Percentiles rank a stretch among this genome's conserved stretches.
Conservation (phyloP, 2,888 invertebrate species). For the Nebria salina region DNA sequence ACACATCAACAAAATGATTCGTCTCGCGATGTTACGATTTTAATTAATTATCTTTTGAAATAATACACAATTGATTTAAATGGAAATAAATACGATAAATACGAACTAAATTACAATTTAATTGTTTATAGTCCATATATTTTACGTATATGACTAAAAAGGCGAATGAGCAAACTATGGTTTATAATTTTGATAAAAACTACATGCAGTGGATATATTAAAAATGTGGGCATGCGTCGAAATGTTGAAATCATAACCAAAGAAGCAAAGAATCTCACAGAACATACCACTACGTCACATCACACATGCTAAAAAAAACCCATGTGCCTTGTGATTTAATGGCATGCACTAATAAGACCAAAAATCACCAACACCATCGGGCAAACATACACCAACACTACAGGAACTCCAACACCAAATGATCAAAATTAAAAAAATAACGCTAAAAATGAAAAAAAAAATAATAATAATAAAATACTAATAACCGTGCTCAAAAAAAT, state of each 20-base stretch:
- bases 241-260: conserved; percentile 38
- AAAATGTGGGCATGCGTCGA: not conserved
- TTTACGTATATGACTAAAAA: no score
- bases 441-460: conserved; percentile 1
- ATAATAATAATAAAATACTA: no score
- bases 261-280: conserved; percentile 57
- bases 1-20: no score
- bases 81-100: no score
- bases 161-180: no score
- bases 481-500: not conserved
- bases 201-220: not conserved
- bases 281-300: conserved; percentile 64
- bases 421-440: conserved; percentile 3
- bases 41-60: no score
- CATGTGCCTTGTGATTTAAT: conserved; percentile 59
- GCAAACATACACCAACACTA: conserved; percentile 7
- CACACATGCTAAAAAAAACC: conserved; percentile 56
- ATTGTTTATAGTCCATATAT: no score
- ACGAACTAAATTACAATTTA: no score
- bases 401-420: not conserved
- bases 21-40: no score
- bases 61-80: no score
- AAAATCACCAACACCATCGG: conserved; percentile 33
- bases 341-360: conserved; percentile 56
- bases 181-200: not conserved